Conservation (phyloP, 2,113 vertebrate species). For the Mohoua ochrocephala region DNA sequence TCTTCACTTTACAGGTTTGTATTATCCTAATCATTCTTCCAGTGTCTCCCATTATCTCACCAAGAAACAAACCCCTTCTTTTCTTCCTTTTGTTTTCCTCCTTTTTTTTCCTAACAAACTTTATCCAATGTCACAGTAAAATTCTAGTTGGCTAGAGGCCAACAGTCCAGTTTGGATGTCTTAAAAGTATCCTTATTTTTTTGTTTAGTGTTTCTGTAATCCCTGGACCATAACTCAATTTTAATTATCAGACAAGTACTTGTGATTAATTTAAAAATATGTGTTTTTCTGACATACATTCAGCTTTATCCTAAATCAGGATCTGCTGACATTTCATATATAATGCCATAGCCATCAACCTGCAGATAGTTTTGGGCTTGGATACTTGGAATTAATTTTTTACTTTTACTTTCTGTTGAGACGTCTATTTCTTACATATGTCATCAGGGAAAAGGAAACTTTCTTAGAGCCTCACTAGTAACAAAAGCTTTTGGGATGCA, state of each 20-base stretch:
- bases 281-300: neutral
- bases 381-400: neutral
- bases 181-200: neutral
- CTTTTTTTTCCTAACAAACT: neutral
- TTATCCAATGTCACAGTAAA: neutral
- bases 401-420: neutral
- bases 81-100: neutral
- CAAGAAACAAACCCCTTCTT: neutral
- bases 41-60: neutral
- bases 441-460: neutral
- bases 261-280: neutral
- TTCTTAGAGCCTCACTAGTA: neutral
- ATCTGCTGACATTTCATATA: neutral
- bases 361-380: neutral
- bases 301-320: neutral
- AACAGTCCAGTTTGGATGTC: neutral
- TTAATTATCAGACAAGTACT: neutral
- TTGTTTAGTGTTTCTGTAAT: neutral
- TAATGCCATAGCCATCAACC: neutral
- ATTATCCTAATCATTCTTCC: neutral
- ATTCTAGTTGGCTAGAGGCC: neutral
- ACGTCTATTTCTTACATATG: neutral
- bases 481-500: neutral
- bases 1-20: neutral
- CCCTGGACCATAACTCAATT: neutral